Percentiles rank a stretch among this genome's conserved stretches.
phyloP scores from a whole-genome alignment of 2,797 vertebrate genomes.

The Bryconaethiops microstoma region DNA sequence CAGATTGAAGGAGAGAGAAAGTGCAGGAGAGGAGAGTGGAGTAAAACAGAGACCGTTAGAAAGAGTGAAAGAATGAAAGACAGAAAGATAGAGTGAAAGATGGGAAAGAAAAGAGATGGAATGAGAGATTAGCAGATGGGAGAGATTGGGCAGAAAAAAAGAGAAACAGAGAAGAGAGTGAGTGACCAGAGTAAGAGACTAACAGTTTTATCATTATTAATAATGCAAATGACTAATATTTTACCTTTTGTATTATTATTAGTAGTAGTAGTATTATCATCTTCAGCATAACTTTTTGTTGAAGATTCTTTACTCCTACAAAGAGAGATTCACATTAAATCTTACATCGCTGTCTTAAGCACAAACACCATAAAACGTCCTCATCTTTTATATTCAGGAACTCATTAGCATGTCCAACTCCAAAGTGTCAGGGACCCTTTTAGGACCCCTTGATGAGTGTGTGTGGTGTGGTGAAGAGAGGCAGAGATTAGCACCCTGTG shows the following conservation, averaged over 20 bases:
- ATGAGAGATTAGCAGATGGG: no score
- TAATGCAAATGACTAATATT: no score
- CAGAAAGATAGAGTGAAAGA: slow-evolving; percentile 27
- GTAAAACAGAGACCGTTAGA: neutral
- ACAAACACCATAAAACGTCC: slow-evolving; percentile 20
- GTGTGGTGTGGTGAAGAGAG: slow-evolving; percentile 53
- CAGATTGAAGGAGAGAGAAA: neutral
- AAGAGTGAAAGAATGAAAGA: neutral
- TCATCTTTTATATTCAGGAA: slow-evolving; percentile 32
- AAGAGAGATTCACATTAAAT: slow-evolving; percentile 34
- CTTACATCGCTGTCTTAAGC: slow-evolving; percentile 23
- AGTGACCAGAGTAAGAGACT: neutral
- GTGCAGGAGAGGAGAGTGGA: neutral
- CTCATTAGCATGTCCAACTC: slow-evolving; percentile 55
- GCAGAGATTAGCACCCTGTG: slow-evolving; percentile 54
- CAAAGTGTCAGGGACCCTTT: slow-evolving; percentile 57
- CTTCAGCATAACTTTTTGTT: neutral
- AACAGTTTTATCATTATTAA: neutral
- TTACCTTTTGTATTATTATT: neutral
- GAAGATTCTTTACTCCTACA: slow-evolving; percentile 14
- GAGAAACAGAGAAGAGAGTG: neutral
- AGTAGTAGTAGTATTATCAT: no score
- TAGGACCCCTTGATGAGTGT: slow-evolving; percentile 56
- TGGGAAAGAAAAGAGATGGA: no score
- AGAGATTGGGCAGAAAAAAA: no score